A percentile compares a stretch with the other conserved stretches of the same genome.
Conservation (phyloP, 2,113 vertebrate species). For the Felis catus region F.catus_Fca126_mat1.0 CM031420.1:26026501-26027000, state of each 20-base stretch:
- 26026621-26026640: background rate
- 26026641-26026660: background rate
- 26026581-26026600: background rate
- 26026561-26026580: background rate
- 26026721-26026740: background rate
- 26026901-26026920: too few species aligned
- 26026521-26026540: background rate
- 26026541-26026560: background rate
- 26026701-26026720: background rate
- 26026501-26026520: background rate
- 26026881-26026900: too few species aligned
- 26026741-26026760: background rate
- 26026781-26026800: background rate
- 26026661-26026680: background rate
- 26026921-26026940: too few species aligned
- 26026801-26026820: too few species aligned
- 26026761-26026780: background rate
- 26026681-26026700: background rate
- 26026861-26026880: too few species aligned
- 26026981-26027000: background rate
- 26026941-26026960: too few species aligned
- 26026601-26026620: background rate
- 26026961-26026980: too few species aligned
- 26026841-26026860: too few species aligned
- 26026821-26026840: too few species aligned